phyloP scores from a whole-genome alignment of 2,888 invertebrate species.

The Meandrusa payeni region DNA sequence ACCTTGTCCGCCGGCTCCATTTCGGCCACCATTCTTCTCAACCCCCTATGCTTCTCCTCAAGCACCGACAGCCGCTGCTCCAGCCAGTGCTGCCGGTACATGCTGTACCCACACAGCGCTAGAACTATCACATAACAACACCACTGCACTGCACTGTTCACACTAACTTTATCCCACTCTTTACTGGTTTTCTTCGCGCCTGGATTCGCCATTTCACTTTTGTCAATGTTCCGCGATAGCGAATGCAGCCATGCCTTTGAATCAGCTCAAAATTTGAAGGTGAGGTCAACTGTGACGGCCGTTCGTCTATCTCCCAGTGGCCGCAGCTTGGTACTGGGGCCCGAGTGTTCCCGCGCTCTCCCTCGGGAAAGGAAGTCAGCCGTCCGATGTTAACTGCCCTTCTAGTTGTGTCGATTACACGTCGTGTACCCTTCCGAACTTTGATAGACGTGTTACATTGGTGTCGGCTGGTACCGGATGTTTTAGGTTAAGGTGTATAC shows the following conservation, averaged over 20 bases:
- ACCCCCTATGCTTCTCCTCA: conserved; percentile 46
- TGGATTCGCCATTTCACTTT: conserved; percentile 49
- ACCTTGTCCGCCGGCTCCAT: conserved; percentile 34
- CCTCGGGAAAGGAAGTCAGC: conserved; percentile 74
- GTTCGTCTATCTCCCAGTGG: conserved; percentile 14
- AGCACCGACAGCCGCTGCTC: conserved; percentile 60
- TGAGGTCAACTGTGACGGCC: conserved; percentile 8
- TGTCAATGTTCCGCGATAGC: not conserved
- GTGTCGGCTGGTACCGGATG: conserved; percentile 31
- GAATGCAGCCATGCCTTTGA: conserved; percentile 9
- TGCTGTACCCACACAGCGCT: conserved; percentile 57
- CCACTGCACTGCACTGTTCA: conserved; percentile 68
- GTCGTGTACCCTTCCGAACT: conserved; percentile 71
- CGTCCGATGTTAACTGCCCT: conserved; percentile 73
- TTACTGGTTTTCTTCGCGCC: conserved; percentile 35
- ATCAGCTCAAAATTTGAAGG: not conserved
- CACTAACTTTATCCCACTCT: conserved; percentile 49
- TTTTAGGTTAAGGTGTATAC: conserved; percentile 22
- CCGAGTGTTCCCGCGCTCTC: conserved; percentile 40
- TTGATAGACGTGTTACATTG: conserved; percentile 71
- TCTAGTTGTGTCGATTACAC: conserved; percentile 71
- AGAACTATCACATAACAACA: conserved; percentile 64
- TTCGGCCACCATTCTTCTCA: conserved; percentile 33
- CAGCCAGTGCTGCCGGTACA: conserved; percentile 62
- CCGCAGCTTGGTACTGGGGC: conserved; percentile 38